phyloP scores from a whole-genome alignment of 2,888 invertebrate genomes.

The Pilophorus perplexus region DNA sequence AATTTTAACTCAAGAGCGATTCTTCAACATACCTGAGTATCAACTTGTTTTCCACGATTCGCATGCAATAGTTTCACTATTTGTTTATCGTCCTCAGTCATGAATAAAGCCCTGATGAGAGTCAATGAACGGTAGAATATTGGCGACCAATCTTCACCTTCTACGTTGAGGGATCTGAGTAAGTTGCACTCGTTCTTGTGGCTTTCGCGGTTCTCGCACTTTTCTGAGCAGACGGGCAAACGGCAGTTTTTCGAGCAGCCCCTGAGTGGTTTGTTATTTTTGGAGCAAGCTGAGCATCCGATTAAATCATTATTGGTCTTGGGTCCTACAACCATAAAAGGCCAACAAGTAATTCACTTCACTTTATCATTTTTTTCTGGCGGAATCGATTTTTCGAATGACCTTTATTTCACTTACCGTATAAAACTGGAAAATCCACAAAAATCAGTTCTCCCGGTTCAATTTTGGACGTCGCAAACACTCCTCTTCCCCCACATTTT shows the following conservation, averaged over 20 bases:
- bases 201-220: slow-evolving; percentile 60
- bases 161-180: slow-evolving; percentile 59
- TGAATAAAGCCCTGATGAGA: slow-evolving; percentile 54
- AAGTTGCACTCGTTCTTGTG: slow-evolving; percentile 67
- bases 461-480: slow-evolving; percentile 23
- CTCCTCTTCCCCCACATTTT: slow-evolving; percentile 13
- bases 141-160: slow-evolving; percentile 50
- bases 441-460: slow-evolving; percentile 23
- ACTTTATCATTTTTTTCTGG: no score
- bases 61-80: slow-evolving; percentile 28
- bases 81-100: slow-evolving; percentile 53
- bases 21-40: slow-evolving; percentile 30
- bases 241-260: slow-evolving; percentile 65
- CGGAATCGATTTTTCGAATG: no score
- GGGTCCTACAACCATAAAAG: slow-evolving; percentile 11
- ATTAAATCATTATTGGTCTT: neutral
- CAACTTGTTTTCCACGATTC: slow-evolving; percentile 12
- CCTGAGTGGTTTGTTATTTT: slow-evolving; percentile 49
- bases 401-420: slow-evolving; percentile 22
- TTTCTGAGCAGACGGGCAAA: slow-evolving; percentile 64
- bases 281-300: slow-evolving; percentile 61
- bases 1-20: no score
- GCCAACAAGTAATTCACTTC: no score
- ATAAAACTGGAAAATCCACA: slow-evolving; percentile 21
- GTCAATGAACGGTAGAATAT: slow-evolving; percentile 54